Base-by-base conservation (phyloP, 2,888 invertebrate species). In the Ligdia adustata region DNA sequence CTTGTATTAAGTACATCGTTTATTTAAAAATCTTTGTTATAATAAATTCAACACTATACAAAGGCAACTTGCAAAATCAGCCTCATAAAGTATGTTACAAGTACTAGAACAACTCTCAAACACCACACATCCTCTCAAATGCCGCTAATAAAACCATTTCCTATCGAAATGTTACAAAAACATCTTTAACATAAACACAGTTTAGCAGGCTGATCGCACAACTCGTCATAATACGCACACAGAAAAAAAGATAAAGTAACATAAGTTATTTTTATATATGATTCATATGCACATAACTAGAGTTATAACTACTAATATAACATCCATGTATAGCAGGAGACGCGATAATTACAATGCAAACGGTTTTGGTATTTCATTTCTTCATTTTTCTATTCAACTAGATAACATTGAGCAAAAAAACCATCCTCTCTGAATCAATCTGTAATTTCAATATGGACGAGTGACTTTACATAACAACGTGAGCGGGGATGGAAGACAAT, bases 11-110 rank as follows among this genome's bases (percentile, higher is more conserved):
- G 84, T 83, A 86, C 80, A 88, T 90, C 84, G 79, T 88, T 85
- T 84, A 85, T 69, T 49, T 68, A 79, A 89, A 89, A 90, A 87
- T 87, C 87, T 89, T 89, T 90, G 88, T 88, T 89, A 85, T 83
- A 86, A 59, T 82, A 88, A 88, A 87, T 83, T 60, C 82, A 86
- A 84, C 84, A 83, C 82, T 82, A 79, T 79, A 86, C 86, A 89
- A 82, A 71, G 78, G 82, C 79, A 79, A 81, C 78, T 81, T 72
- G 75, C 71, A 73, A 73, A 76, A 74, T 65, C 75, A 67, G 59
- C 71, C 57, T 64, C 68, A 55, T 65, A 62, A 64, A 62, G 69
- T 57, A 63, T 64, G 67, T 66, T 61, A 60, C 61, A 60, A 63
- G 60, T 56, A 57, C 56, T 55, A 59, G 60, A 58, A 3, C 5